Percentiles rank a stretch among this genome's conserved stretches.
phyloP scores from a whole-genome alignment of 37 sponge, comb jelly and placozoan genomes.

The Lycopodina hypogea region DNA sequence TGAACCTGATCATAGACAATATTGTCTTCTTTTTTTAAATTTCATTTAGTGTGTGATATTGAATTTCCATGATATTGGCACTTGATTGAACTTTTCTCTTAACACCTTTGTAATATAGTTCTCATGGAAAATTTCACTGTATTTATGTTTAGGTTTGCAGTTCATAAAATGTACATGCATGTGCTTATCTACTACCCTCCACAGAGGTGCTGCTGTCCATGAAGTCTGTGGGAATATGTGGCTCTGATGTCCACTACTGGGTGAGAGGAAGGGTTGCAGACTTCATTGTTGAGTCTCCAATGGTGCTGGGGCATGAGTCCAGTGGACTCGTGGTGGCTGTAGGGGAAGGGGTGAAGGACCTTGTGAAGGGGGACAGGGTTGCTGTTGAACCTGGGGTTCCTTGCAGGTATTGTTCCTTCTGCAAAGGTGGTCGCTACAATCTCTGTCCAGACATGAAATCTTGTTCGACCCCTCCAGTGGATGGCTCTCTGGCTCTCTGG shows the following conservation, averaged over 20 bases:
- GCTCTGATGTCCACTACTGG: slow-evolving; percentile 97
- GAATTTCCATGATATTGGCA: too few relatives aligned
- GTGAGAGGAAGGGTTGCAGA: slow-evolving; percentile 83
- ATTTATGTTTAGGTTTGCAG: too few relatives aligned
- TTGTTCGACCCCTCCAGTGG: slow-evolving; percentile 94
- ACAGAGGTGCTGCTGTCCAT: slow-evolving; percentile 83
- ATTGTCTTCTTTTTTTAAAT: too few relatives aligned
- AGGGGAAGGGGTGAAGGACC: slow-evolving; percentile 84
- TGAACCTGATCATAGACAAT: too few relatives aligned
- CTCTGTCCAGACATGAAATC: slow-evolving; percentile 93
- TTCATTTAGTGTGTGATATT: too few relatives aligned
- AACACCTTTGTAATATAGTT: too few relatives aligned
- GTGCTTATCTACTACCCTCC: slow-evolving; percentile 53
- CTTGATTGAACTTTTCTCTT: too few relatives aligned
- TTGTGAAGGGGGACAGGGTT: slow-evolving; percentile 87
- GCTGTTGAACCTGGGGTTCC: slow-evolving; percentile 97
- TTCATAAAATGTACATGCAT: too few relatives aligned
- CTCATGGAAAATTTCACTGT: too few relatives aligned
- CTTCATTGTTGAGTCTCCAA: slow-evolving; percentile 84
- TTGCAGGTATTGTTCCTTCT: slow-evolving; percentile 76
- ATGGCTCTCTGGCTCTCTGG: slow-evolving; percentile 88
- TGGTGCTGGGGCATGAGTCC: slow-evolving; percentile 95
- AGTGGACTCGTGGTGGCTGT: slow-evolving; percentile 74
- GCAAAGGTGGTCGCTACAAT: slow-evolving; percentile 89
- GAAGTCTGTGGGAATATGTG: slow-evolving; percentile 96